Percentiles rank a stretch among this genome's conserved stretches.
These are phyloP conservation scores for Fringilla coelebs DNA, from an alignment of 2,797 vertebrate species.

Conservation along the genomic window DNA sequence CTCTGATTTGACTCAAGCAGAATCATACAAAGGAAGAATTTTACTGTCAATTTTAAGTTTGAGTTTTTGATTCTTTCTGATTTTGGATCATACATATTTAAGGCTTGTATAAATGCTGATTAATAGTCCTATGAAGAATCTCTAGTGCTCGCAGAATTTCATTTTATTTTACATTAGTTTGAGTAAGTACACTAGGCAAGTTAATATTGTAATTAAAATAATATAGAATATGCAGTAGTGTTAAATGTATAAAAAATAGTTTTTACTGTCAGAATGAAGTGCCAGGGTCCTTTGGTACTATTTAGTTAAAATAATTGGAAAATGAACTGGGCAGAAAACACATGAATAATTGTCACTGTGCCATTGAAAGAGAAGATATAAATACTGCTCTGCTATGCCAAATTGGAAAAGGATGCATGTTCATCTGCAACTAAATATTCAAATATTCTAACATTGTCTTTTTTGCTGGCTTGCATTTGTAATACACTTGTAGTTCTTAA, in stretches of 20 bases:
- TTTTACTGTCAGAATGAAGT: not conserved
- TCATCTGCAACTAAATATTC: not conserved
- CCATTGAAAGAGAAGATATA: not conserved
- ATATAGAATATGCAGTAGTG: not conserved
- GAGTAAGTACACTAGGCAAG: not conserved
- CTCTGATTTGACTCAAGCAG: not conserved
- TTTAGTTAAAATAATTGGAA: conserved; percentile 16
- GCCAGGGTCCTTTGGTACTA: not conserved
- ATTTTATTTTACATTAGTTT: not conserved
- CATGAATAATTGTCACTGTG: not conserved
- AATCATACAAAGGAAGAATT: not conserved
- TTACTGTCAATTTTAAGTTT: not conserved
- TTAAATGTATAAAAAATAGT: not conserved
- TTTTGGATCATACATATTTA: not conserved
- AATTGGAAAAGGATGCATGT: not conserved
- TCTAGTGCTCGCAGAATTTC: not conserved
- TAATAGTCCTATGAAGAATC: not conserved
- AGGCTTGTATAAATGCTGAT: not conserved
- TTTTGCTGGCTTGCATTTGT: not conserved
- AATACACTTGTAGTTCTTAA: not conserved
- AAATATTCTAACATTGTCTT: not conserved
- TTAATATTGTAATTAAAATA: not conserved
- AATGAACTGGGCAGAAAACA: not conserved
- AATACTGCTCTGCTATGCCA: not conserved
- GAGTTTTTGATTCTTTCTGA: not conserved